phyloP scores from a whole-genome alignment of 2,797 vertebrate species.

The Eutrigla gurnardus region DNA sequence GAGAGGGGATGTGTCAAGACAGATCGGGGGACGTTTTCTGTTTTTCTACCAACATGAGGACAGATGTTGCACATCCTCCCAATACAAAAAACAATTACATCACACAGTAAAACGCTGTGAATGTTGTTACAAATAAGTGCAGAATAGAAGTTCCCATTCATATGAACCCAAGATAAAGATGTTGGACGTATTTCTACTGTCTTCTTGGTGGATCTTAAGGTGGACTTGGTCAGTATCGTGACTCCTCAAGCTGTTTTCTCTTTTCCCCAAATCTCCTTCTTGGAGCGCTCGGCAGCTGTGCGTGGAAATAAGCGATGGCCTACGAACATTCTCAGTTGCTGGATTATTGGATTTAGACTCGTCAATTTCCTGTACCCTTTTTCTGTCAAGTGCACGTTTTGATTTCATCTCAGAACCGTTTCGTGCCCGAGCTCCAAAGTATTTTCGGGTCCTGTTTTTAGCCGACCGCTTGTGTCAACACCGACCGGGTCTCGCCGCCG shows the following conservation, averaged over 20 bases:
- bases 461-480: conserved; percentile 65
- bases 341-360: conserved; percentile 55
- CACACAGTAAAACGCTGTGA: neutral
- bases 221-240: conserved; percentile 4
- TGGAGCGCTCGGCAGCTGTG: conserved; percentile 13
- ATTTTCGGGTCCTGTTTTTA: conserved; percentile 65
- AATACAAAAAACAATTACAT: neutral
- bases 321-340: conserved; percentile 38
- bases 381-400: conserved; percentile 40
- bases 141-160: neutral
- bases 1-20: conserved; percentile 24
- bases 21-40: neutral
- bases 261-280: conserved; percentile 8
- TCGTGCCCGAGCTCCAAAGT: conserved; percentile 54
- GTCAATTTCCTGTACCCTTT: conserved; percentile 45
- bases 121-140: neutral
- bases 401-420: conserved; percentile 36
- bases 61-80: neutral
- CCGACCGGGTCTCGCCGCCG: conserved; percentile 54
- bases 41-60: neutral
- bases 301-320: conserved; percentile 33
- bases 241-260: conserved; percentile 10
- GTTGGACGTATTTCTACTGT: neutral
- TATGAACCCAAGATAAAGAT: neutral
- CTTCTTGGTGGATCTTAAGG: neutral